Conservation (phyloP, 1,140 invertebrate species). For the Branchinecta lynchi region DNA sequence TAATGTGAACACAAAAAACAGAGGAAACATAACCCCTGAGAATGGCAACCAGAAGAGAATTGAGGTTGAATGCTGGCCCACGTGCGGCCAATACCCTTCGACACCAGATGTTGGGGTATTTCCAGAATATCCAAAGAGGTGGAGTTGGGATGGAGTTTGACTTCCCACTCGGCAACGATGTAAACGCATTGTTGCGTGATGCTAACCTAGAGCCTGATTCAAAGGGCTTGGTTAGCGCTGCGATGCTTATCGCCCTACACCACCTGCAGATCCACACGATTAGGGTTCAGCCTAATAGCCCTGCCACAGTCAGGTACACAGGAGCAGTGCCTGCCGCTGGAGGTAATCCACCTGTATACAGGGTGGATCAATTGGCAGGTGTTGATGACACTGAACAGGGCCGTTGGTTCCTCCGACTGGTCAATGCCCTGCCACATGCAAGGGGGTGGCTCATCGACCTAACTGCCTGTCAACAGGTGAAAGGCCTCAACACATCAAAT, state of each 20-base stretch:
- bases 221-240: neutral
- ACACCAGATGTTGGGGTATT: conserved; percentile 2
- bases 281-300: neutral
- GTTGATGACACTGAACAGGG: neutral
- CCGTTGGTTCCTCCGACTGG: neutral
- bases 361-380: neutral
- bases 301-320: neutral
- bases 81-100: no score
- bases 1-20: no score
- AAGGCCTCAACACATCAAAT: neutral
- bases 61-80: no score
- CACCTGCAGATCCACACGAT: neutral
- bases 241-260: neutral
- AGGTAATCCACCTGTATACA: neutral
- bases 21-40: no score
- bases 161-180: neutral
- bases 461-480: neutral
- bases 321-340: neutral
- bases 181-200: neutral
- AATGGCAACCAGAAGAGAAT: no score
- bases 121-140: neutral
- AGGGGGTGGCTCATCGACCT: neutral
- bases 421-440: neutral
- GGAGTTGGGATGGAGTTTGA: neutral
- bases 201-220: neutral